These are phyloP conservation scores for Lapara coniferarum DNA, from an alignment of 2,888 invertebrate genomes.

Conservation along the genomic window DNA sequence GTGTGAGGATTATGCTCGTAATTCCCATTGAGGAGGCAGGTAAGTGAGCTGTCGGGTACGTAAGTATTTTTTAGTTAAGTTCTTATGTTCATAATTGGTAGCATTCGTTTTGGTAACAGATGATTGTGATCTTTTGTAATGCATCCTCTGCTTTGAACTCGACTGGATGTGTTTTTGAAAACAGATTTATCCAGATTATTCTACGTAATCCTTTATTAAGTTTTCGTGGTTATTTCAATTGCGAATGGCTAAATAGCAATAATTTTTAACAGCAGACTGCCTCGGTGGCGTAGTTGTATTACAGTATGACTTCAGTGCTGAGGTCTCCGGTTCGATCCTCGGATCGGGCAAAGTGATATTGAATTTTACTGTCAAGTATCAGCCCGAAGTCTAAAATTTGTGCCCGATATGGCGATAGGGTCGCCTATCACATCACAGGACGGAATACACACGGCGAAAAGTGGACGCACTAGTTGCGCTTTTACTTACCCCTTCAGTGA, in stretches of 20 bases:
- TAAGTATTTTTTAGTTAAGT: constrained; percentile 53
- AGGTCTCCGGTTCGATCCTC: no score
- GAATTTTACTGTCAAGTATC: no score
- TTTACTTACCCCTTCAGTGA: no score
- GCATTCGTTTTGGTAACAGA: constrained; percentile 62
- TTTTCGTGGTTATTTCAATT: constrained; percentile 8
- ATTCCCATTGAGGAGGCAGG: constrained; percentile 69
- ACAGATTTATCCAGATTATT: constrained; percentile 21
- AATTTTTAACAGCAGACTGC: no score
- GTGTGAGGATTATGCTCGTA: constrained; percentile 64
- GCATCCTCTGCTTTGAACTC: constrained; percentile 33
- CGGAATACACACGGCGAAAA: no score
- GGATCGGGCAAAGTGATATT: no score
- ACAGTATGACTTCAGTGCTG: no score
- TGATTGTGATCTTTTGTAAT: constrained; percentile 62
- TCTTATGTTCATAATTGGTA: constrained; percentile 54
- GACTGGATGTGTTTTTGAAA: constrained; percentile 20
- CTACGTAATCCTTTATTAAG: constrained; percentile 12
- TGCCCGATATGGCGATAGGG: no score
- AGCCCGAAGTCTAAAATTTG: no score
- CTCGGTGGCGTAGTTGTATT: no score
- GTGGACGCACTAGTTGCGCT: no score
- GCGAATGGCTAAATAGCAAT: not conserved
- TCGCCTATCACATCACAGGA: no score
- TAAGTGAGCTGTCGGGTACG: constrained; percentile 62